Conservation (phyloP, 2,888 invertebrate genomes). For the Acronicta psi region DNA sequence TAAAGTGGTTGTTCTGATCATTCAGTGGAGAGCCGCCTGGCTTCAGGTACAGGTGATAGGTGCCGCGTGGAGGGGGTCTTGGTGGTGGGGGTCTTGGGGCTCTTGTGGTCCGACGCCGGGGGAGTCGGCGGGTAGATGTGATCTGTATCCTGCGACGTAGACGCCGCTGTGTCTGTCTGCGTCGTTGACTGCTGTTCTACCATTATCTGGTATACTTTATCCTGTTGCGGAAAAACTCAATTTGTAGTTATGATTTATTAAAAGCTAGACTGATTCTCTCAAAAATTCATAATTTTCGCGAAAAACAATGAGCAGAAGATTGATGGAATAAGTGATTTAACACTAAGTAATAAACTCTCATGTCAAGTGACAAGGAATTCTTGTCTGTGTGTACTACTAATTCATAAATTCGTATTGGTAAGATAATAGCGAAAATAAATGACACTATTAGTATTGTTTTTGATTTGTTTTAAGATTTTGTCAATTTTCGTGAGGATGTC, state of each 20-base stretch:
- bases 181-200: slow-evolving; percentile 66
- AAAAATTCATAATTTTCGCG: too few species aligned
- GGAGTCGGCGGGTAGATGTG: slow-evolving; percentile 84
- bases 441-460: not conserved
- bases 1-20: slow-evolving; percentile 29
- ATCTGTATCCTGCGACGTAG: slow-evolving; percentile 62
- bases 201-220: slow-evolving; percentile 77
- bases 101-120: slow-evolving; percentile 84
- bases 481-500: not conserved
- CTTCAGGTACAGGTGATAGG: slow-evolving; percentile 57
- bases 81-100: slow-evolving; percentile 76
- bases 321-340: too few species aligned
- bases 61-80: slow-evolving; percentile 77
- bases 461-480: not conserved
- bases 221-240: slow-evolving; percentile 62
- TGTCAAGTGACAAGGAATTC: not conserved
- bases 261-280: too few species aligned
- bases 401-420: slow-evolving; percentile 8
- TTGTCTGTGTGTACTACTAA: not conserved
- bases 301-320: too few species aligned
- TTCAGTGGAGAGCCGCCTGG: slow-evolving; percentile 57
- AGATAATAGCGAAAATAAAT: slow-evolving; percentile 1
- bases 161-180: slow-evolving; percentile 59
- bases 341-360: not conserved
- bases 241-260: not conserved